phyloP scores from a whole-genome alignment of 2,888 invertebrate genomes.

The Protodeltote pygarga region DNA sequence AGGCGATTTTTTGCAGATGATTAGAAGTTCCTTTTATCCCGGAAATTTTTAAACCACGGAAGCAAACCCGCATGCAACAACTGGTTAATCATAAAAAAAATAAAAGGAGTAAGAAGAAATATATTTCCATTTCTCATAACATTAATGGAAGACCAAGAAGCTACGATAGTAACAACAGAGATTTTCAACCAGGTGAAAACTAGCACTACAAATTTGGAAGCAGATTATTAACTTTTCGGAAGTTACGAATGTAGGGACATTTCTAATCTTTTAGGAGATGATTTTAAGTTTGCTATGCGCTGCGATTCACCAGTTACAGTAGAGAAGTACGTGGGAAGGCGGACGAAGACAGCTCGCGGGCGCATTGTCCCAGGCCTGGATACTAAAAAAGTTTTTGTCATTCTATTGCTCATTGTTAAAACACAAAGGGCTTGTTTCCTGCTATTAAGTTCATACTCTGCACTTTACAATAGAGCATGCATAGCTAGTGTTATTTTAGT shows the following conservation, averaged over 20 bases:
- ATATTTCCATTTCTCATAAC: no score
- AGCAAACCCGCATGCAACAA: no score
- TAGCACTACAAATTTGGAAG: neutral
- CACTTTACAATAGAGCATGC: conserved; percentile 52
- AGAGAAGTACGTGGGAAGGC: conserved; percentile 72
- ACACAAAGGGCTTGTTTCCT: conserved; percentile 80
- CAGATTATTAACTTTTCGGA: no score
- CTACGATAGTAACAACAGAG: no score
- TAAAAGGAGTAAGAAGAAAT: no score
- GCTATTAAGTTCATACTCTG: conserved; percentile 70
- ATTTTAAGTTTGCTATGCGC: conserved; percentile 12
- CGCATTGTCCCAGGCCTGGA: conserved; percentile 74
- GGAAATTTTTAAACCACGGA: no score
- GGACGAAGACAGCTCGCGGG: conserved; percentile 70
- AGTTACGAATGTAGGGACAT: neutral
- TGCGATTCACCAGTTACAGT: conserved; percentile 28
- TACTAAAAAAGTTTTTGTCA: conserved; percentile 77
- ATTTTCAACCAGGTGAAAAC: no score
- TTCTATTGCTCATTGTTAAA: conserved; percentile 78
- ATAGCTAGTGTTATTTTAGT: conserved; percentile 32
- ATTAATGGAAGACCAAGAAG: no score
- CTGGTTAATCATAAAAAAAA: no score
- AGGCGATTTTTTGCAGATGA: no score
- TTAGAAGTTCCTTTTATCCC: no score
- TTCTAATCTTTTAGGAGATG: neutral